phyloP scores from a whole-genome alignment of 2,113 vertebrate species.

The Brachirus orientalis region DNA sequence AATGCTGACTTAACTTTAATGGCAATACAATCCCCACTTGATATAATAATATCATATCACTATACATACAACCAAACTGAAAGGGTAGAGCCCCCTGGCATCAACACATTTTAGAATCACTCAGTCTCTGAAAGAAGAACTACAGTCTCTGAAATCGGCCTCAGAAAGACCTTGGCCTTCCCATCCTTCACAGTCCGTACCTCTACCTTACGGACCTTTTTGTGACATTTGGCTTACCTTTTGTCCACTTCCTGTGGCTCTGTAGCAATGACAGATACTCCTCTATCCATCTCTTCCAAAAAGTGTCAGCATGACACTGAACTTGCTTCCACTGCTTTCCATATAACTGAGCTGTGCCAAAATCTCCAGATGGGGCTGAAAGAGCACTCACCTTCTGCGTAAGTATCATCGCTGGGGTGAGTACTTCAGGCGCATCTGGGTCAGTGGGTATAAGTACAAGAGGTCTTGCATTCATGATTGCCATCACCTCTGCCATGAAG shows the following conservation, averaged over 20 bases:
- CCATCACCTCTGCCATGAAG: not conserved
- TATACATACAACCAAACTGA: too few species aligned
- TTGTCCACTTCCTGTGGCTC: not conserved
- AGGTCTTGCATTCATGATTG: not conserved
- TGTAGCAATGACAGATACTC: not conserved
- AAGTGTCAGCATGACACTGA: not conserved
- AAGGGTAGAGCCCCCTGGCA: too few species aligned
- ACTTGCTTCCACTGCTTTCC: not conserved
- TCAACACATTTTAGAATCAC: not conserved
- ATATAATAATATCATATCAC: too few species aligned
- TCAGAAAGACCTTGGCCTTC: not conserved
- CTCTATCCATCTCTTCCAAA: not conserved
- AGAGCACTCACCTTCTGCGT: not conserved
- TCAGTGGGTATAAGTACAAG: not conserved
- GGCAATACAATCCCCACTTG: too few species aligned
- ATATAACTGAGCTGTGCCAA: not conserved
- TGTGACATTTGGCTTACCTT: not conserved
- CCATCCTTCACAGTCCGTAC: not conserved
- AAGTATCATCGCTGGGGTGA: not conserved
- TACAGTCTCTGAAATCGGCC: not conserved
- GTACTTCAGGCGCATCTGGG: not conserved
- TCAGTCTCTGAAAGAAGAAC: slow-evolving; percentile 3
- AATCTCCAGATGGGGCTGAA: not conserved
- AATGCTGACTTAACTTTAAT: too few species aligned
- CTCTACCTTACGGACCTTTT: not conserved